Conservation (phyloP, 2,888 invertebrate species). For the Lasioglossum malachurum region DNA sequence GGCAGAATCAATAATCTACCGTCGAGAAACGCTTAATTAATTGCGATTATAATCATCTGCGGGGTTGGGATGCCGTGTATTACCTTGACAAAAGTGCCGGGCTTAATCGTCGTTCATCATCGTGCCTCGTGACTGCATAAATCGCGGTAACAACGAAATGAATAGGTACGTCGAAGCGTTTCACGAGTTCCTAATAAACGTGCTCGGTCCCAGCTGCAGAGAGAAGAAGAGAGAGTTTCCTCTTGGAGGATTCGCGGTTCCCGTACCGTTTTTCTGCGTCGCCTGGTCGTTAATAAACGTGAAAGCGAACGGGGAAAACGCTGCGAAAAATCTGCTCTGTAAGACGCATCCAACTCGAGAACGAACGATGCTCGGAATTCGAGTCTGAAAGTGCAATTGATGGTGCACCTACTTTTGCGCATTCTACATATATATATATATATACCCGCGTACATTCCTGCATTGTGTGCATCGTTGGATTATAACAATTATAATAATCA, state of each 20-base stretch:
- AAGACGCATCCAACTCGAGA: not conserved
- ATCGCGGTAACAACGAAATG: slow-evolving; percentile 47
- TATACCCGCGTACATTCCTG: too few species aligned
- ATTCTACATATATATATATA: too few species aligned
- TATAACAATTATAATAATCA: too few species aligned
- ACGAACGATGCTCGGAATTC: not conserved
- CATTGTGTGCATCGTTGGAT: too few species aligned
- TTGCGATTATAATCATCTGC: too few species aligned
- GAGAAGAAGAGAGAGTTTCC: slow-evolving; percentile 49
- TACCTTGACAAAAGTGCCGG: slow-evolving; percentile 13
- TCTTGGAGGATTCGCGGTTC: slow-evolving; percentile 35
- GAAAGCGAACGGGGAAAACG: slow-evolving; percentile 45
- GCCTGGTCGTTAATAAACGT: slow-evolving; percentile 52
- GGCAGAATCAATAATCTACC: too few species aligned
- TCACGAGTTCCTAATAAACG: slow-evolving; percentile 55
- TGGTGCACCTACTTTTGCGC: too few species aligned
- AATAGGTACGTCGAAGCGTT: slow-evolving; percentile 48
- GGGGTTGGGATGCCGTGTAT: too few species aligned
- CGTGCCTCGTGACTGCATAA: slow-evolving; percentile 37
- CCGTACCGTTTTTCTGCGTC: not conserved
- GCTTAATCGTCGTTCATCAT: slow-evolving; percentile 34
- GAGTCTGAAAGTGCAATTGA: not conserved
- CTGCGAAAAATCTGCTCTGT: not conserved
- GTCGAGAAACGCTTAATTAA: too few species aligned
- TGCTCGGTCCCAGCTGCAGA: not conserved